These are phyloP conservation scores for Theretra japonica DNA, from an alignment of 2,888 invertebrate genomes.

Conservation along the genomic window DNA sequence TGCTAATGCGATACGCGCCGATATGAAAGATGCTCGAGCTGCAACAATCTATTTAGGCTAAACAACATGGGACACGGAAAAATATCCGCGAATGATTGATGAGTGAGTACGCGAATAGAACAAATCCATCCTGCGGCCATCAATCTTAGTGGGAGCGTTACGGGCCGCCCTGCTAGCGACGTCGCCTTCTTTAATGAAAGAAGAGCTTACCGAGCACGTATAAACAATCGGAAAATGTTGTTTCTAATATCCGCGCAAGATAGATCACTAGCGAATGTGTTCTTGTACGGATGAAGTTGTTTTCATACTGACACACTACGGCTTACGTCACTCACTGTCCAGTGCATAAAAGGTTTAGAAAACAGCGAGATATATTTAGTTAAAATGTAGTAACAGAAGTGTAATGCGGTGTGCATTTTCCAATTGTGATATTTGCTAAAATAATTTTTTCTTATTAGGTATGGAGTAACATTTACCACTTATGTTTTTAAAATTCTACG, in stretches of 20 bases:
- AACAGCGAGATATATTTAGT: neutral
- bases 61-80: constrained; percentile 83
- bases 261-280: constrained; percentile 68
- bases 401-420: too few relatives aligned
- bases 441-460: too few relatives aligned
- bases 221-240: constrained; percentile 81
- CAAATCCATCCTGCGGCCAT: constrained; percentile 81
- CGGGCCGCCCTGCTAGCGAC: constrained; percentile 71
- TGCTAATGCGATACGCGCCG: constrained; percentile 73
- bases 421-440: too few relatives aligned
- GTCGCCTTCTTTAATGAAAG: constrained; percentile 80
- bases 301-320: constrained; percentile 12
- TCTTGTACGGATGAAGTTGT: constrained; percentile 16
- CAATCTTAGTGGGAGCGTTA: constrained; percentile 73
- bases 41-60: constrained; percentile 82
- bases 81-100: constrained; percentile 84
- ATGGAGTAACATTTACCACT: too few relatives aligned
- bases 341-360: neutral
- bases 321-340: too few relatives aligned
- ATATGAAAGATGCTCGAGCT: constrained; percentile 63
- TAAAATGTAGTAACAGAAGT: too few relatives aligned
- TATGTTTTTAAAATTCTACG: too few relatives aligned
- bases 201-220: constrained; percentile 80
- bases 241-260: constrained; percentile 77
- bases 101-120: constrained; percentile 81